A percentile compares a stretch with the other conserved stretches of the same genome.
phyloP scores from a whole-genome alignment of 1,140 invertebrate genomes.

The Drosophila rufa region DNA sequence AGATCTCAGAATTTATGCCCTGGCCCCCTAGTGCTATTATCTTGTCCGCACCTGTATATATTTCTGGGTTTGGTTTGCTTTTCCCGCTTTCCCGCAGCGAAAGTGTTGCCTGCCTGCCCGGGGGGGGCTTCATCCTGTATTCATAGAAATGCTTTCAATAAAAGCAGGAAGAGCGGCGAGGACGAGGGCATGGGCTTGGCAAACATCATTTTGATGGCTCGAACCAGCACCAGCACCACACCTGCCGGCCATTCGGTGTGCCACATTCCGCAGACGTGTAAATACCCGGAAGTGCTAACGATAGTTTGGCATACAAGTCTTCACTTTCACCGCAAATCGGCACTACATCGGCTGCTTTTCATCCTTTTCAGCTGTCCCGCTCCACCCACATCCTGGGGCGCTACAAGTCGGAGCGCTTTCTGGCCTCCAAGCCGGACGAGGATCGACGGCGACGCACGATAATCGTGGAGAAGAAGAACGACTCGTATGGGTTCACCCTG shows the following conservation, averaged over 20 bases:
- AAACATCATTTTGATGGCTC: slow-evolving; percentile 61
- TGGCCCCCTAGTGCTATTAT: slow-evolving; percentile 1
- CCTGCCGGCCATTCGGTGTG: slow-evolving; percentile 58
- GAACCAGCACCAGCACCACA: slow-evolving; percentile 17
- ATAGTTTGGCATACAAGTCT: slow-evolving; percentile 50
- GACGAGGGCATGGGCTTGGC: slow-evolving; percentile 37
- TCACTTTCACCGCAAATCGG: slow-evolving; percentile 44
- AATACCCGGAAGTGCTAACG: slow-evolving; percentile 45
- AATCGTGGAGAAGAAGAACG: slow-evolving; percentile 95
- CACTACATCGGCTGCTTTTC: slow-evolving; percentile 11
- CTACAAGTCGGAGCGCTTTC: slow-evolving; percentile 92
- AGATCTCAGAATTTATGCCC: not conserved
- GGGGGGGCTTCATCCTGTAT: slow-evolving; percentile 60
- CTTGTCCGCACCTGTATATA: slow-evolving; percentile 30
- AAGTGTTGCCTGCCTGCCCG: slow-evolving; percentile 59
- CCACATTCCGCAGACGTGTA: slow-evolving; percentile 57
- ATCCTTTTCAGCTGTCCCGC: slow-evolving; percentile 60
- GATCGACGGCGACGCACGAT: slow-evolving; percentile 94
- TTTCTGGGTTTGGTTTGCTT: slow-evolving; percentile 45
- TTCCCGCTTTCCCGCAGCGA: slow-evolving; percentile 48
- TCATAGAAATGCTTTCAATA: slow-evolving; percentile 70
- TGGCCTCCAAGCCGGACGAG: slow-evolving; percentile 91
- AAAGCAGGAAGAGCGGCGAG: slow-evolving; percentile 41
- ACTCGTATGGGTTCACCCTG: slow-evolving; percentile 96
- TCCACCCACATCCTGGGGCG: slow-evolving; percentile 90